Base-by-base conservation (phyloP, 1,140 invertebrate genomes). In the Pogonomyrmex californicus region DNA sequence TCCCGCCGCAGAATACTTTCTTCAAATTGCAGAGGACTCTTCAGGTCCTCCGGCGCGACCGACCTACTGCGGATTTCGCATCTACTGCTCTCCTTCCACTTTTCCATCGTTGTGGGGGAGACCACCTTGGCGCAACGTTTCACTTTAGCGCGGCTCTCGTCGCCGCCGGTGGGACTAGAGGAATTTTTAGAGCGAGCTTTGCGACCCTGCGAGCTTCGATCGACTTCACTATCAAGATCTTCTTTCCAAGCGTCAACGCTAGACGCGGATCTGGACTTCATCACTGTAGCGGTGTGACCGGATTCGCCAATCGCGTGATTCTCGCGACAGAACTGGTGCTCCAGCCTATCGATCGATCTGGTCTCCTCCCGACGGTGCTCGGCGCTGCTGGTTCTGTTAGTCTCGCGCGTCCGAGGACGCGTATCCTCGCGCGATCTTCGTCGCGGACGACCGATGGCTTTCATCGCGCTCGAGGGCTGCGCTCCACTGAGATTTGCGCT, bases 171-270 rank as follows among this genome's bases (percentile, higher is more conserved):
- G 77, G 68, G 89, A 90, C 79, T 87, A 54, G 79, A 86, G 23
- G 41, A 62, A 56, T 85, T 83, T 54, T 73, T 75, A 68, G 30
- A 49, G 23, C 44, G 33, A 30, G 38, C 14, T 17, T 63, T 47
- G 66, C 44, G 47, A 56, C 71, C 75, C n/a, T n/a, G n/a, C 51
- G 60, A 86, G 60, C 60, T 49, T 38, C 85, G 54, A 63, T 86
- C 60, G 47, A 56, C 44, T 10, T 91, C 86, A 5, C 23, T 86
- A 23, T 86, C 85, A 4, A 92, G 90, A 33, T 92, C 88, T 56
- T 92, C 89, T 36, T 93, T 92, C 92, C 93, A 94, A 30, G 91
- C 89, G 78, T 93, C 92, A 17, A 94, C 94, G 56, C 93, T 94
- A 10, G 93, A 93, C 14, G 93, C 91, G 44, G 94, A 94, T 17